phyloP scores from a whole-genome alignment of 2,113 vertebrate species.

The Falcunculus frontatus region DNA sequence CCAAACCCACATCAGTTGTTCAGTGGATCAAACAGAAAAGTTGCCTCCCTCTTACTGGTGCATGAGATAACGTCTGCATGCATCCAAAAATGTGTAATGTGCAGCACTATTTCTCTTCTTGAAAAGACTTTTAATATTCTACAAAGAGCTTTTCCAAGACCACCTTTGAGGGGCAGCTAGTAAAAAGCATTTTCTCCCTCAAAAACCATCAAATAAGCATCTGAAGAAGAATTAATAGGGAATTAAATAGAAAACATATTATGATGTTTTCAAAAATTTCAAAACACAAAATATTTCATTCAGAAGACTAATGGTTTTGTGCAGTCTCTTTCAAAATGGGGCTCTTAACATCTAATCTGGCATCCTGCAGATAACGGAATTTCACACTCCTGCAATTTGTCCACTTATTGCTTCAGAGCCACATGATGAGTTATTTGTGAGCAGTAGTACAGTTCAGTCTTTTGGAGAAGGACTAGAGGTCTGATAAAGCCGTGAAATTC shows the following conservation, averaged over 20 bases:
- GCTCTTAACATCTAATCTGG: not conserved
- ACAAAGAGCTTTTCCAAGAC: not conserved
- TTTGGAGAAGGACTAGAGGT: not conserved
- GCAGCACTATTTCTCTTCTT: not conserved
- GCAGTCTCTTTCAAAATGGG: not conserved
- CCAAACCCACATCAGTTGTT: not conserved
- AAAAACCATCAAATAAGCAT: not conserved
- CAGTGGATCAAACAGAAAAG: not conserved
- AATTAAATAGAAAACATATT: not conserved
- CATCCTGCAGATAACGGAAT: not conserved
- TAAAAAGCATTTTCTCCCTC: not conserved
- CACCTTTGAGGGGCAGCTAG: not conserved
- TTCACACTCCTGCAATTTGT: not conserved
- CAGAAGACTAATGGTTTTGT: not conserved
- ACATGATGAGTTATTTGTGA: not conserved
- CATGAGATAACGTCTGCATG: not conserved
- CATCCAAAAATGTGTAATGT: accelerated
- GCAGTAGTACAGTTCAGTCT: not conserved
- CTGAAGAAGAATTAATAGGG: not conserved
- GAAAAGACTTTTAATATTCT: not conserved
- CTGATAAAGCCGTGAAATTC: not conserved
- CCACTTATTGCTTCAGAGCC: not conserved
- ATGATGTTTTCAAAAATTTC: not conserved
- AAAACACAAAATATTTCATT: not conserved
- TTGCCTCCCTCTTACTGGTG: not conserved